Base-by-base conservation (phyloP, 2,113 vertebrate genomes). In the Numenius arquata region DNA sequence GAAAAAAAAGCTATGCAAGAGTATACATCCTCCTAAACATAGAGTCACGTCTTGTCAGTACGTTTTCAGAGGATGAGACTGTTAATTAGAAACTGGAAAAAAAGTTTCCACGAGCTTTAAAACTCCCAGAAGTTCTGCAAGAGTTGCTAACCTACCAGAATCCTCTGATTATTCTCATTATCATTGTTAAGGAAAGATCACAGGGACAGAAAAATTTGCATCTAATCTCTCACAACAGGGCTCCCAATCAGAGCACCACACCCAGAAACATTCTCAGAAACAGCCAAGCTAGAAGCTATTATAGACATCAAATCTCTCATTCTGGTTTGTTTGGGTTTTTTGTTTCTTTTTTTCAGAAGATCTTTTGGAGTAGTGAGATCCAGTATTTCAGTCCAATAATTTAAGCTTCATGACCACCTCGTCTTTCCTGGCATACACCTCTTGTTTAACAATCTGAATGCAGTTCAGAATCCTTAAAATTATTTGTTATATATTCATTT, bases 371-470 rank as follows among this genome's bases (percentile, higher is more conserved):
- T 11, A 67, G 71, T 9, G 30, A 66, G n/a, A 82, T 5, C 6
- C 19, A 30, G 10, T 6, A 20, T 32, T 85, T 41, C 61, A 78
- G 38, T 50, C 23, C 36, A 73, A 38, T 29, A n/a, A 75, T n/a
- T 71, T 5, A 40, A 30, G 16, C 6, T 67, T 32, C 21, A 11
- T 3, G 20, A 34, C 20, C 16, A 36, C 20, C 38, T 48, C 27
- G 5, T 45, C 40, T 67, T 40, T 30, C 41, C 30, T 41, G 47
- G 14, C 36, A 5, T 13, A 58, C 4, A 41, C 5, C 65, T 78
- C 5, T n/a, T 50, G 0, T 59, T 50, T 50, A 67, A 41, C 5
- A 47, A 23, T 1, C 29, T 47, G 29, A 53, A 34, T 3, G 15
- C 14, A 27, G 56, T 34, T 90, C 20, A 45, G 15, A 59, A 50